Percentiles rank a stretch among this genome's conserved stretches.
Conservation (phyloP, 2,113 vertebrate genomes). For the Delphinus delphis region DNA sequence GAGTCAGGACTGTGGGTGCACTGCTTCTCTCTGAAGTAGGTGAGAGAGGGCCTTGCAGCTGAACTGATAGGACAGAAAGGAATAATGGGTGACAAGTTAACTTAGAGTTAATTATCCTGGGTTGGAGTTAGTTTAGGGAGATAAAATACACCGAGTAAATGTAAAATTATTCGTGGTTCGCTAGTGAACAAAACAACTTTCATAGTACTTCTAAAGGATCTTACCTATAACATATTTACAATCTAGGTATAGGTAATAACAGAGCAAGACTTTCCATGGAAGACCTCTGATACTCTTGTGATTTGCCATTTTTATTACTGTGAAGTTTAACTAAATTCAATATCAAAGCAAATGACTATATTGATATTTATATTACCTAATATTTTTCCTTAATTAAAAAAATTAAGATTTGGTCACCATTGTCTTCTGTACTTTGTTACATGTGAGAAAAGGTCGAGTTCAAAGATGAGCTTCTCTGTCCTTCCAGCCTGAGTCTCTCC, state of each 20-base stretch:
- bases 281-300: background rate
- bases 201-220: background rate
- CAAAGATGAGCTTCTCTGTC: slow-evolving; percentile 5
- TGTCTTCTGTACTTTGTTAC: background rate
- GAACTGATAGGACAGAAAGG: background rate
- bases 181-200: background rate
- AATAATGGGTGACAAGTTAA: background rate
- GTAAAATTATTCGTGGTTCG: background rate
- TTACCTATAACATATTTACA: background rate
- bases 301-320: background rate
- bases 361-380: background rate
- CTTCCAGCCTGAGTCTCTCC: background rate
- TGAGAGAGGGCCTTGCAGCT: background rate
- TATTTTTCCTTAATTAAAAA: background rate
- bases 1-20: background rate
- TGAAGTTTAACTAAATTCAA: background rate
- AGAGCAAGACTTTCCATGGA: background rate
- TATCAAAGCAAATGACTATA: background rate
- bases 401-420: background rate
- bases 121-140: background rate
- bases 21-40: background rate
- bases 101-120: background rate
- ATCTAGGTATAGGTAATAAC: background rate
- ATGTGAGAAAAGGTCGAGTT: background rate
- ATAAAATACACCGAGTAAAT: background rate